A percentile compares a stretch with the other conserved stretches of the same genome.
Evolutionary conservation across 2,113 vertebrate genomes (phyloP).

Genomic region (Corydoras sp.): DNA sequence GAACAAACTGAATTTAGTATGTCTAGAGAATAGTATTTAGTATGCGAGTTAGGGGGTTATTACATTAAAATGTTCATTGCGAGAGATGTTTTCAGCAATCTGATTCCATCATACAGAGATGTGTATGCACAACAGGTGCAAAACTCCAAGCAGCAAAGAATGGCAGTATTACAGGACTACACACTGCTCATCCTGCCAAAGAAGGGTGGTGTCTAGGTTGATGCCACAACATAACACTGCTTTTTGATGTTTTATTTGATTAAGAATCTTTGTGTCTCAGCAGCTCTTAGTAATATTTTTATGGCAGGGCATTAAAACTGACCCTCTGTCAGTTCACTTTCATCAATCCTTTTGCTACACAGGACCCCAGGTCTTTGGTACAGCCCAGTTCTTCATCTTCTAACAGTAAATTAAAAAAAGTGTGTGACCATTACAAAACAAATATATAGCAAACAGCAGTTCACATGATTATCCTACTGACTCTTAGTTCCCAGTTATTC

Average conservation of each 20-base stretch:
- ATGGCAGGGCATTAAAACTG: neutral
- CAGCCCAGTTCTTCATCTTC: slow-evolving; percentile 52
- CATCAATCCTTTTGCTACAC: neutral
- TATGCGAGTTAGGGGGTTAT: neutral
- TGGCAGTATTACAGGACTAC: slow-evolving; percentile 22
- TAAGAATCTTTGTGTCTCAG: slow-evolving; percentile 2
- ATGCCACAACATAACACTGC: neutral
- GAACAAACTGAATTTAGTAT: neutral
- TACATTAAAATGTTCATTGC: neutral
- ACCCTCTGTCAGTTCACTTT: slow-evolving; percentile 39
- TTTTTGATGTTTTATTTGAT: slow-evolving; percentile 1
- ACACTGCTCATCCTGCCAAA: slow-evolving; percentile 11
- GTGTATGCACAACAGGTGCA: neutral
- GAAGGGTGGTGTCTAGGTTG: neutral
- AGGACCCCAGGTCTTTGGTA: slow-evolving; percentile 63
- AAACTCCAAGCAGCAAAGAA: slow-evolving; percentile 11
- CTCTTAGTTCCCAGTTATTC: slow-evolving; percentile 30
- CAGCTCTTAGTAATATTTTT: neutral
- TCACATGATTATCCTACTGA: slow-evolving; percentile 20
- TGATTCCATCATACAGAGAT: too few species aligned
- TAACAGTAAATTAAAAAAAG: slow-evolving; percentile 38
- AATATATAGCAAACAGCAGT: slow-evolving; percentile 5
- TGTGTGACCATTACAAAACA: too few species aligned
- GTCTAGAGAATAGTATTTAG: neutral
- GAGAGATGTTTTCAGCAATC: too few species aligned